Base-by-base conservation (phyloP, 2,113 vertebrate genomes). In the Podarcis raffonei region DNA sequence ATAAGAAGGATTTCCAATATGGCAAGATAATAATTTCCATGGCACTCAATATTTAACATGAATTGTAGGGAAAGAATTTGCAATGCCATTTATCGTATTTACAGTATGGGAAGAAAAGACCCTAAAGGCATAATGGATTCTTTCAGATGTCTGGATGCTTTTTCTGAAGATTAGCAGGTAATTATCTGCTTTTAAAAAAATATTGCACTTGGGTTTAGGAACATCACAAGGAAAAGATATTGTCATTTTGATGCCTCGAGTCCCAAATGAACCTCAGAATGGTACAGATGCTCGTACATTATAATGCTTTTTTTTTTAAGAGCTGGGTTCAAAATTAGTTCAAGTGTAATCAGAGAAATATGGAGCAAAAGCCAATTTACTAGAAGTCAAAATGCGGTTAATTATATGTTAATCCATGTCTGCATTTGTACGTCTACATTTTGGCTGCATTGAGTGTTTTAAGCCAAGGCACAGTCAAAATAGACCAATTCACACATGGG, bases 21-120 rank as follows among this genome's bases (percentile, higher is more conserved):
- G 72, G 18, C 42, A 62, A 42, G 22, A 72, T 74, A 48, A 68
- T 72, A 39, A 78, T 85, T 90, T 90, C 88, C 59, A 75, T 87
- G 35, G 2, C 30, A 86, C 3, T 7, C 0, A 85, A 1, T 2
- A 22, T 13, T 86, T 81, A 37, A 5, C 82, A 1, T 0, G 0
- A 65, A 78, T 89, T 94, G 90, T 77, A 89, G 35, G 8, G 3
- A 0, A 1, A 12, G 7, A 79, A 3, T 91, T 83, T 83, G 22
- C 23, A 86, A 83, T 16, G 53, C 20, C 0, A 42, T 90, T 93
- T 87, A 16, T 94, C 32, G 66, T 20, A 6, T 88, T 93, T 90
- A 65, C 5, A 6, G 85, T 78, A 81, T 5, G 76, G 48, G 81
- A 91, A 90, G 81, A 1, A 1, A 0, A 25, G 9, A 16, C 15